phyloP scores from a whole-genome alignment of 2,888 invertebrate species.

The Scrobipalpa costella region DNA sequence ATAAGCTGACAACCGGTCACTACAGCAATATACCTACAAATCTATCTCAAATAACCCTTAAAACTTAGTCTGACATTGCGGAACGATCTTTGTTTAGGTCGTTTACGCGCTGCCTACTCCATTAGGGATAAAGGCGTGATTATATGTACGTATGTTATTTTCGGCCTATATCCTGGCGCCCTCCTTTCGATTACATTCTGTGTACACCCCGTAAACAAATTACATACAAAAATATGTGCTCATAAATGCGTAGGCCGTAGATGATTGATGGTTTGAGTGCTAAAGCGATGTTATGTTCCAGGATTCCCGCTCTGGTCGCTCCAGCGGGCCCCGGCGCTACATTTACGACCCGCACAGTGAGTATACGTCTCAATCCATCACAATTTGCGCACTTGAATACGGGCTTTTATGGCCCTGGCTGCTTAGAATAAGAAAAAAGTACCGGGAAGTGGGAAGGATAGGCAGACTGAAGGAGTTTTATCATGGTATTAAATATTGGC shows the following conservation, averaged over 20 bases:
- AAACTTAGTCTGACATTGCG: too few relatives aligned
- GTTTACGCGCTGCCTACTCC: too few relatives aligned
- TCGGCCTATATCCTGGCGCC: not conserved
- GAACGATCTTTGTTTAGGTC: too few relatives aligned
- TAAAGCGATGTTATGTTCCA: constrained; percentile 23
- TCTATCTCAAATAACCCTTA: too few relatives aligned
- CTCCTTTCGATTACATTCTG: not conserved
- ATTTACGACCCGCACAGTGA: constrained; percentile 69
- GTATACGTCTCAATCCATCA: constrained; percentile 37
- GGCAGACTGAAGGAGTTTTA: too few relatives aligned
- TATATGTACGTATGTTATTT: too few relatives aligned
- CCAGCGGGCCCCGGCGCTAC: constrained; percentile 58
- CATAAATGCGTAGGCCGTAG: not conserved
- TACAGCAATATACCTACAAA: too few relatives aligned
- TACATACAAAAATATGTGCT: constrained; percentile 5
- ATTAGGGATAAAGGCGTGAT: too few relatives aligned
- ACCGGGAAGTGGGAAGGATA: too few relatives aligned
- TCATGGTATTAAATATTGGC: too few relatives aligned
- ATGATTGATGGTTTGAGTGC: constrained; percentile 12
- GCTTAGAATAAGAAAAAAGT: too few relatives aligned
- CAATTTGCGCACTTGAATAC: not conserved
- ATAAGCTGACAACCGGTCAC: too few relatives aligned
- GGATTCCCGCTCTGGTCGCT: constrained; percentile 28
- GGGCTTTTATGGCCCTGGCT: not conserved
- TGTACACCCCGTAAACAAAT: not conserved